Base-by-base conservation (phyloP, 1,140 invertebrate genomes). In the Aphaenogaster rudis region DNA sequence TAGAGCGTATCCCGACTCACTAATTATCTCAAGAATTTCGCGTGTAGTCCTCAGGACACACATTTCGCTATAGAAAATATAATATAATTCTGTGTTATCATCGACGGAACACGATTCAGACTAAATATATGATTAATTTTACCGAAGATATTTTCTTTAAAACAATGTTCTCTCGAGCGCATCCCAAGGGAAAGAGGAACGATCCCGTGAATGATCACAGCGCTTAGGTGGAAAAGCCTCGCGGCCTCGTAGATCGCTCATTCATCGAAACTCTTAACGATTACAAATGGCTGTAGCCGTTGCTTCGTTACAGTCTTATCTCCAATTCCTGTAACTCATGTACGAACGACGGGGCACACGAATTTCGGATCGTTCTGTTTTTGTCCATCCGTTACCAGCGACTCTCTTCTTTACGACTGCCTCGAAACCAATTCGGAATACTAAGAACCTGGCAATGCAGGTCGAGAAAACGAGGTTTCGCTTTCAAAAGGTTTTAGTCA, bases 191-290 rank as follows among this genome's bases (percentile, higher is more conserved):
- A 48, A 15, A 59, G 17, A 48, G 8, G 3, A 57, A 45, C 39
- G 36, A 63, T 13, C 17, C 11, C 17, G 21, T 57, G 69, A 84
- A 61, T 48, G 48, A 61, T 61, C 67, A 33, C 28, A 11, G 28
- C 54, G 42, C 54, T 82, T 82, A 84, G 69, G n/a, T 82, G 52
- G 66, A 76, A 84, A 84, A 84, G 69, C 69, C 80, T 84, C 42
- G 33, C 54, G 69, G 80, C 69, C 42, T 36, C 54, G 39, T 67
- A 33, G 54, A 82, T 82, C 67, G 69, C 54, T 76, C 80, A 57
- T 84, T 84, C 80, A 84, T 84, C 42, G 80, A 74, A 63, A 84
- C 36, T 64, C 59, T 6, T 86, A 86, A 86, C 74, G 74, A 79
- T 79, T 86, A 66, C 48, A 86, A 86, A 86, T 81, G 52, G n/a